Conservation (phyloP, 2,797 vertebrate species). For the Nothura maculosa region DNA sequence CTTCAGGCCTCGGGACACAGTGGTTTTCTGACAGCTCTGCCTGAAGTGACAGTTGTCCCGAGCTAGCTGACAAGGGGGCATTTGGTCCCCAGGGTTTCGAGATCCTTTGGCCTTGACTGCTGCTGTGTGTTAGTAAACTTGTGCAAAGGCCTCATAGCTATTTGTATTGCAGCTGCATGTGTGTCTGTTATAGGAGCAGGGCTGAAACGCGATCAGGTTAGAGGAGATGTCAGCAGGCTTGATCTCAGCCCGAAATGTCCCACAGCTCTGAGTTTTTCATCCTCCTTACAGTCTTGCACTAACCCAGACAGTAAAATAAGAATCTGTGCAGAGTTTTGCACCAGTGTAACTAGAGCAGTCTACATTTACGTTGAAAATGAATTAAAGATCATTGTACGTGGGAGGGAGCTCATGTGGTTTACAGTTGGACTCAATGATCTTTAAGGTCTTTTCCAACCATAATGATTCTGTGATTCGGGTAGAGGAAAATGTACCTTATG, state of each 20-base stretch:
- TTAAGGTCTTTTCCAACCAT: too few relatives aligned
- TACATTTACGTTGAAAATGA: neutral
- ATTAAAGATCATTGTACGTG: fast-evolving
- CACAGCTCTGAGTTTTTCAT: fast-evolving
- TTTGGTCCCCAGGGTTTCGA: constrained; percentile 19
- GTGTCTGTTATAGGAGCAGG: neutral
- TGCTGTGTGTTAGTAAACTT: neutral
- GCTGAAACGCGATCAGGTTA: neutral
- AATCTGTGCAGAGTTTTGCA: neutral
- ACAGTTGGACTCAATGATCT: too few relatives aligned
- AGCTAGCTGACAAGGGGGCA: constrained; percentile 48
- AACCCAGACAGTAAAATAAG: neutral
- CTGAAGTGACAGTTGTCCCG: neutral
- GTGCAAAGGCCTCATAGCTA: neutral
- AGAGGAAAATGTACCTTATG: too few relatives aligned
- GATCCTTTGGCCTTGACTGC: neutral
- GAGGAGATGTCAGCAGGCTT: neutral
- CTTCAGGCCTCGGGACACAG: neutral
- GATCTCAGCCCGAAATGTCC: neutral
- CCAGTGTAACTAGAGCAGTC: neutral
- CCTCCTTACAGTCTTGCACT: neutral
- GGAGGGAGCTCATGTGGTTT: neutral
- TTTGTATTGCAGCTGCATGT: neutral
- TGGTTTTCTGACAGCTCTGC: constrained; percentile 9
- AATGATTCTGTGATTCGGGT: too few relatives aligned